Base-by-base conservation (phyloP, 2,888 invertebrate species). In the Dugesia japonica region DNA sequence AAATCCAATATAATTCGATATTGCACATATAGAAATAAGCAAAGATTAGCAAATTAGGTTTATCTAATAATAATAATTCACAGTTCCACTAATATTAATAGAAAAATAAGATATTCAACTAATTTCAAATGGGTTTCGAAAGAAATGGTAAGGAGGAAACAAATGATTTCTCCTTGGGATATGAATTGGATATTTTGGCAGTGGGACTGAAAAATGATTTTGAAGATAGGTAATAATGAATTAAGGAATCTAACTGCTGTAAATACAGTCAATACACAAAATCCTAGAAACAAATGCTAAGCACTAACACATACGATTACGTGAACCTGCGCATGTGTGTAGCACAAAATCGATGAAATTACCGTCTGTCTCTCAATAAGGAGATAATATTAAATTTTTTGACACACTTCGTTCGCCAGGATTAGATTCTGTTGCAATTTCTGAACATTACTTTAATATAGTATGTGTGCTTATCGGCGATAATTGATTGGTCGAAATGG, bases 41-140 rank as follows among this genome's bases (percentile, higher is more conserved):
- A n/a, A n/a, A n/a, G n/a, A n/a, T n/a, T n/a, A n/a, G n/a, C n/a
- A n/a, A n/a, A n/a, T n/a, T n/a, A n/a, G n/a, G n/a, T n/a, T n/a
- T n/a, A n/a, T n/a, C n/a, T n/a, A n/a, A n/a, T n/a, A n/a, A n/a
- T n/a, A n/a, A n/a, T n/a, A n/a, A n/a, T 56, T 23, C 56, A 56
- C 56, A 56, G 56, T 56, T 56, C 56, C 56, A 56, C 56, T 20
- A 56, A 56, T 23, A 13, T 13, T 13, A 13, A 38, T 9, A 38
- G 38, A 17, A 38, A 38, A 38, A 38, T 13, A 17, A 38, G 38
- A 17, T 13, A 38, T 38, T 13, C 9, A 13, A 20, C n/a, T 20
- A 56, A 56, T 56, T 56, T 56, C 56, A 56, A 56, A 56, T 56
- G 56, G 56, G 56, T 56, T 4, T 56, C 56, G 56, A 56, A 56